Evolutionary conservation across 2,797 vertebrate genomes (phyloP).

Genomic region (Carduelis carduelis): DNA sequence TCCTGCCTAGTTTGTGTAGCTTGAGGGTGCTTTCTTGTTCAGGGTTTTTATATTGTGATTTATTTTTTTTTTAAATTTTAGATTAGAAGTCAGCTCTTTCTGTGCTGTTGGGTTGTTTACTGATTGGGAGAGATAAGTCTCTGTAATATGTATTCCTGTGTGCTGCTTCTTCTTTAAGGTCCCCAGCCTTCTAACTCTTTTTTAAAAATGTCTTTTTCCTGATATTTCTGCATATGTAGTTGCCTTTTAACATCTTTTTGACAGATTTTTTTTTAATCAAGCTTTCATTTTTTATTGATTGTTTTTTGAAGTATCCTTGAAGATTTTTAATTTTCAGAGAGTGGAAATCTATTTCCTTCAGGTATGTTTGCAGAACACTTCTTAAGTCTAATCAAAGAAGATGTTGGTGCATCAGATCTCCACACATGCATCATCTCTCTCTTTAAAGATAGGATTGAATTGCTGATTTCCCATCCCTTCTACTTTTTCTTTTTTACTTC

Average conservation of each 20-base stretch:
- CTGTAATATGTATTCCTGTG: not conserved
- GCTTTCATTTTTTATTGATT: not conserved
- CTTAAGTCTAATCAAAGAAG: not conserved
- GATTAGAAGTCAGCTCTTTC: not conserved
- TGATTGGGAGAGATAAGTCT: not conserved
- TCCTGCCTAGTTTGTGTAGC: conserved; percentile 21
- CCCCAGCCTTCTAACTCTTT: not conserved
- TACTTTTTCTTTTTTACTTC: not conserved
- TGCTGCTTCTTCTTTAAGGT: not conserved
- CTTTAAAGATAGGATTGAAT: not conserved
- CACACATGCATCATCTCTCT: not conserved
- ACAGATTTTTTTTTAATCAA: not conserved
- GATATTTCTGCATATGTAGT: not conserved
- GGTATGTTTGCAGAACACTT: not conserved
- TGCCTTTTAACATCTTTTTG: not conserved
- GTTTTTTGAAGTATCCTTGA: not conserved
- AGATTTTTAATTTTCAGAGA: conserved; percentile 13
- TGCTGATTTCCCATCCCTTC: not conserved
- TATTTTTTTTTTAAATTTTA: not conserved
- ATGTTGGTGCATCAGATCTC: not conserved
- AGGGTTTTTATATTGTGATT: not conserved
- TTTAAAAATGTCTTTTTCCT: not conserved
- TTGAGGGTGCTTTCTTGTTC: conserved; percentile 18
- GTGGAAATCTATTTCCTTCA: not conserved
- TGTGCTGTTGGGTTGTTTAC: not conserved